phyloP scores from a whole-genome alignment of 2,113 vertebrate species.

The Rhombomys opimus region DNA sequence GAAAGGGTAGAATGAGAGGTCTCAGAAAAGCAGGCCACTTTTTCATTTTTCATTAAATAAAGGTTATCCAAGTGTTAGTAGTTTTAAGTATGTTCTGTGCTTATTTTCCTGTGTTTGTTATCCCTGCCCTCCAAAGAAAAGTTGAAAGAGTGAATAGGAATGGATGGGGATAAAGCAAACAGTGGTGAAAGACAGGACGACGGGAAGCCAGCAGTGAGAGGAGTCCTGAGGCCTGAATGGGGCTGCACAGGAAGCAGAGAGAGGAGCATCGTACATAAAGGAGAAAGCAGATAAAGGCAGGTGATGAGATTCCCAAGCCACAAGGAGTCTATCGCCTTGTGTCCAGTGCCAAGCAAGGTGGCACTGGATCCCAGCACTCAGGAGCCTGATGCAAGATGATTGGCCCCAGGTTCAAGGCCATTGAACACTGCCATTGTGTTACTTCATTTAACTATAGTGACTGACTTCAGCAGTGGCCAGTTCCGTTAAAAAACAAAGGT shows the following conservation, averaged over 20 bases:
- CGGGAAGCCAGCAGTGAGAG: neutral
- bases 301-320: neutral
- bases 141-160: neutral
- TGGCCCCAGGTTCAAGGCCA: neutral
- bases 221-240: neutral
- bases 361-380: neutral
- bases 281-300: neutral
- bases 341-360: neutral
- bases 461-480: neutral
- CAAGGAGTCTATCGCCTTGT: neutral
- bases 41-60: neutral
- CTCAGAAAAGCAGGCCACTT: neutral
- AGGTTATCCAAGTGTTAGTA: neutral
- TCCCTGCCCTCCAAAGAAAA: neutral
- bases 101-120: neutral
- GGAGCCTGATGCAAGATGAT: neutral
- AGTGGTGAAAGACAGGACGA: neutral
- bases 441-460: neutral
- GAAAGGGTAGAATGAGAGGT: neutral
- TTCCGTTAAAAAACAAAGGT: neutral
- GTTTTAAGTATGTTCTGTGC: neutral
- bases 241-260: neutral
- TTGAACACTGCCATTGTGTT: neutral
- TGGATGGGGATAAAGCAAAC: neutral
- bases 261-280: neutral